phyloP scores from a whole-genome alignment of 2,113 vertebrate genomes.

The Thomomys bottae region DNA sequence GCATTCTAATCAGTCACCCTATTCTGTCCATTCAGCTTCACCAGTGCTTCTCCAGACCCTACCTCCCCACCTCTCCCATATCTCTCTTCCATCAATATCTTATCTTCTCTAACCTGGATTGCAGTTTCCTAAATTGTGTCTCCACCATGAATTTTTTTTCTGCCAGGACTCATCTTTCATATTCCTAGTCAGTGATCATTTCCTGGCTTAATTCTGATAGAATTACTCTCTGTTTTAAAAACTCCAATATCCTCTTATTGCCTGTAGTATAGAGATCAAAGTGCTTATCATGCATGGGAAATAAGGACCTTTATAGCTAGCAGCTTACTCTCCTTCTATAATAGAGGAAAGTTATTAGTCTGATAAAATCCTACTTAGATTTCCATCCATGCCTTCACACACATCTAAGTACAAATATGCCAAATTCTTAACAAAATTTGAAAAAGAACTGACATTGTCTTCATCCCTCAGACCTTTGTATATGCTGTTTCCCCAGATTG shows the following conservation, averaged over 20 bases:
- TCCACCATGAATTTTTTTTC: not conserved
- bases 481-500: not conserved
- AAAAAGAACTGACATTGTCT: not conserved
- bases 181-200: not conserved
- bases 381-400: not conserved
- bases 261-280: not conserved
- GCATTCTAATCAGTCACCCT: not conserved
- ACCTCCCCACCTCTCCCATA: too few relatives aligned
- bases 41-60: not conserved
- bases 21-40: not conserved
- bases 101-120: not conserved
- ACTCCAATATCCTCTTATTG: not conserved
- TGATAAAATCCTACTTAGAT: not conserved
- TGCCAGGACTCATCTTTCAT: not conserved
- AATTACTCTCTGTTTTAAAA: not conserved
- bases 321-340: not conserved
- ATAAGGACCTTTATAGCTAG: not conserved
- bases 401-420: not conserved
- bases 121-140: not conserved
- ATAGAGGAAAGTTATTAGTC: not conserved
- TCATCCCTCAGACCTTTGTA: not conserved
- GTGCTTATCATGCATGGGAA: not conserved
- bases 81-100: not conserved
- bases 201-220: not conserved
- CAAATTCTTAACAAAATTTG: not conserved